phyloP scores from a whole-genome alignment of 2,797 vertebrate species.

The Hapalemur alaotrensis region DNA sequence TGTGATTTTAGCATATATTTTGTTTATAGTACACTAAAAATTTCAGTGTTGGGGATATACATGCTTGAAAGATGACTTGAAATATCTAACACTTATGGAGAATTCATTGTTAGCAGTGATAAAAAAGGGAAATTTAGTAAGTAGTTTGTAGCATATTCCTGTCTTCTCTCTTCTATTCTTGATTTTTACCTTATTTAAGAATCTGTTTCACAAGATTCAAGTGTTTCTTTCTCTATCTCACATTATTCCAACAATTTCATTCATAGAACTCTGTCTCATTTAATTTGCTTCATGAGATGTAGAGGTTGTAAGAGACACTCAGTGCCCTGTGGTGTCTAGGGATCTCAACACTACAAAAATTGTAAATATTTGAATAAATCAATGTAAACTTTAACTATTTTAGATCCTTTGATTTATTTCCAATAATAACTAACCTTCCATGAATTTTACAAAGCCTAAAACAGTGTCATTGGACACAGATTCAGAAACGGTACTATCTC shows the following conservation, averaged over 20 bases:
- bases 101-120: neutral
- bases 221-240: neutral
- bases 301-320: neutral
- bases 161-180: neutral
- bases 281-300: neutral
- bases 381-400: neutral
- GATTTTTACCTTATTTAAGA: neutral
- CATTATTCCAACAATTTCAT: neutral
- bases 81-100: neutral
- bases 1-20: no score
- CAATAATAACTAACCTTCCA: neutral
- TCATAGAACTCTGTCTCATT: neutral
- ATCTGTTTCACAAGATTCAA: neutral
- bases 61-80: no score
- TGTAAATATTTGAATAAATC: neutral
- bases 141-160: neutral
- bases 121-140: neutral
- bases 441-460: neutral
- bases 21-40: no score
- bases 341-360: neutral
- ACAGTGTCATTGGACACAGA: no score
- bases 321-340: neutral
- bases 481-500: neutral
- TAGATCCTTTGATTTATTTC: neutral
- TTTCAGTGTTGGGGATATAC: no score